A percentile compares a stretch with the other conserved stretches of the same genome.
phyloP scores from a whole-genome alignment of 1,140 invertebrate genomes.

The Drosophila nigrodunni region DNA sequence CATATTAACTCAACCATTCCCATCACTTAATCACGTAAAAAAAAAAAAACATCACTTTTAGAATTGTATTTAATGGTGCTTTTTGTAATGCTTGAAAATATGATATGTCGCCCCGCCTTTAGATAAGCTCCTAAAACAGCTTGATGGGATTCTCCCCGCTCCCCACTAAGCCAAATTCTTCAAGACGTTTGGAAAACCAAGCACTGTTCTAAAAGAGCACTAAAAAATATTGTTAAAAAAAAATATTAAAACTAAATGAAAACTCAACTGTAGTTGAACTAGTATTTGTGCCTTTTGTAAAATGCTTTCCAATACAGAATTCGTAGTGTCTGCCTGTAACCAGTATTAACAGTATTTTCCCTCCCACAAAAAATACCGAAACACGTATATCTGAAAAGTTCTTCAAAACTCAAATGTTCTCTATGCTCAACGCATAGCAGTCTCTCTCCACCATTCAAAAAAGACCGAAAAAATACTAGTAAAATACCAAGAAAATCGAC shows the following conservation, averaged over 20 bases:
- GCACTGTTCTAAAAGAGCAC: constrained; percentile 44
- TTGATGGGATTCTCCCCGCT: constrained; percentile 24
- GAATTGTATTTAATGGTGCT: constrained; percentile 54
- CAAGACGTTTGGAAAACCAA: constrained; percentile 13
- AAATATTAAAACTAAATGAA: constrained; percentile 17
- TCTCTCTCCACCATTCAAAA: constrained; percentile 13
- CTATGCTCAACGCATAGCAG: constrained; percentile 42
- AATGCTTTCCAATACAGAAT: constrained; percentile 57
- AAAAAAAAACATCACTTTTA: constrained; percentile 29
- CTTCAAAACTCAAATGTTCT: constrained; percentile 52
- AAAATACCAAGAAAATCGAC: constrained; percentile 26
- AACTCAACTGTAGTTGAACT: constrained; percentile 30
- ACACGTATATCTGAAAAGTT: constrained; percentile 67
- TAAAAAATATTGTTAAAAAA: constrained; percentile 26
- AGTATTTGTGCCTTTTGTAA: constrained; percentile 38
- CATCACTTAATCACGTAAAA: constrained; percentile 29
- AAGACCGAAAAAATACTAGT: constrained; percentile 41
- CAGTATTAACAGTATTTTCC: constrained; percentile 42
- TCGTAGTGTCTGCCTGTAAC: constrained; percentile 66
- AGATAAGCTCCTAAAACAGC: constrained; percentile 37
- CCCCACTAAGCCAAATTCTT: neutral
- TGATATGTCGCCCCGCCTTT: constrained; percentile 57
- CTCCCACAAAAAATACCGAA: constrained; percentile 43
- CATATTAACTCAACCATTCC: constrained; percentile 18
- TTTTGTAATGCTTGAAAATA: constrained; percentile 64